Percentiles rank a stretch among this genome's conserved stretches.
Evolutionary conservation across 1,140 invertebrate species (phyloP).

Genomic region (Maconellicoccus hirsutus): DNA sequence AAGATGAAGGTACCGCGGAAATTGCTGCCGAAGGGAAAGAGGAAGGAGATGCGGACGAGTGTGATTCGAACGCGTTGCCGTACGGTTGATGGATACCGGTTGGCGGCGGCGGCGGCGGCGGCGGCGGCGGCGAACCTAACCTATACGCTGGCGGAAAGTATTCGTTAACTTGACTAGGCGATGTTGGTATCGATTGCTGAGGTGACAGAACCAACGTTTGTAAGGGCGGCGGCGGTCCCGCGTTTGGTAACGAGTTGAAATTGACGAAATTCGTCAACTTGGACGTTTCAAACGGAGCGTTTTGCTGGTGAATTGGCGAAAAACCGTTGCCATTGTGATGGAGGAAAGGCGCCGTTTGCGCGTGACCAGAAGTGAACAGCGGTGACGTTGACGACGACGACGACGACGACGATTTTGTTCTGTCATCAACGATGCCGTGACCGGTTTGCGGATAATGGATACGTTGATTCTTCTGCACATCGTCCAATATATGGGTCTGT

Average conservation of each 20-base stretch:
- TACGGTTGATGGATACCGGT: not conserved
- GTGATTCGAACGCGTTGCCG: too few relatives aligned
- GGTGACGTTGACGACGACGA: not conserved
- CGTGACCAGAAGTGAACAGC: not conserved
- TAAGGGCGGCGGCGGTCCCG: conserved; percentile 17
- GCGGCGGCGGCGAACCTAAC: too few relatives aligned
- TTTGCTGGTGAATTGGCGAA: not conserved
- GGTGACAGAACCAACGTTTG: conserved; percentile 27
- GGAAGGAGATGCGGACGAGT: too few relatives aligned
- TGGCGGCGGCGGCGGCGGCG: not conserved
- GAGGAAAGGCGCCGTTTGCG: not conserved
- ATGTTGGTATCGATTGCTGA: conserved; percentile 27
- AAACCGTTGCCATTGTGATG: not conserved
- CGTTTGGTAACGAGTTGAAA: conserved; percentile 13
- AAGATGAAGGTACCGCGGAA: too few relatives aligned
- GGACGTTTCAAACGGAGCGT: not conserved
- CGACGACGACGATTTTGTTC: not conserved
- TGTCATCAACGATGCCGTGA: not conserved
- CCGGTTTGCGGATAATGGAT: not conserved
- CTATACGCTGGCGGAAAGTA: not conserved
- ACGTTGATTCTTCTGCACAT: conserved; percentile 28
- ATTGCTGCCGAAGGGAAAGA: too few relatives aligned
- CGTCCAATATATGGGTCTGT: conserved; percentile 31
- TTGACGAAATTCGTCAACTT: conserved; percentile 15
- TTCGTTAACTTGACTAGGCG: not conserved